phyloP scores from a whole-genome alignment of 2,797 vertebrate genomes.

The Melanotaenia trifasciata region DNA sequence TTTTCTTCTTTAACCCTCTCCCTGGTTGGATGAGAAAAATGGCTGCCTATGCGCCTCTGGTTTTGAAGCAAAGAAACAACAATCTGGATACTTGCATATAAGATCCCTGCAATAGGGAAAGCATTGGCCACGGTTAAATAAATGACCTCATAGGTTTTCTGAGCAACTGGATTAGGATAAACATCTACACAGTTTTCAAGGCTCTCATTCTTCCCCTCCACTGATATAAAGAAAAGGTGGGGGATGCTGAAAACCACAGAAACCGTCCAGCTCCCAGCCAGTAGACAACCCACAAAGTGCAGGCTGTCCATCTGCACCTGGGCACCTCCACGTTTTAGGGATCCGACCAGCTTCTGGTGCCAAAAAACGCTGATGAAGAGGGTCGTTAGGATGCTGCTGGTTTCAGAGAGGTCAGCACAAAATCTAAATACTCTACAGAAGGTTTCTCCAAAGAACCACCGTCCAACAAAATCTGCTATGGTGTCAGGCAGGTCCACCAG shows the following conservation, averaged over 20 bases:
- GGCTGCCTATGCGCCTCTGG: conserved; percentile 64
- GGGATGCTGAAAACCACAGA: conserved; percentile 75
- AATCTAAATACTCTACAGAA: conserved; percentile 79
- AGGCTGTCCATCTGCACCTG: conserved; percentile 78
- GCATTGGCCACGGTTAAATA: conserved; percentile 78
- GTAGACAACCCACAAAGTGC: conserved; percentile 55
- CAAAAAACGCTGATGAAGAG: conserved; percentile 84
- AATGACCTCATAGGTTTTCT: conserved; percentile 66
- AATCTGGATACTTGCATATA: conserved; percentile 75
- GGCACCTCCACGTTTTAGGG: conserved; percentile 75
- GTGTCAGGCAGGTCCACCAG: conserved; percentile 84
- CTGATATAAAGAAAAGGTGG: conserved; percentile 65
- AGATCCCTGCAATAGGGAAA: conserved; percentile 76
- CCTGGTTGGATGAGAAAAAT: conserved; percentile 12
- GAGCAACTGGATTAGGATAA: conserved; percentile 49
- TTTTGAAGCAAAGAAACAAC: conserved; percentile 75
- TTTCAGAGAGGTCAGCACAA: conserved; percentile 80
- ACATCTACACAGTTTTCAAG: conserved; percentile 58
- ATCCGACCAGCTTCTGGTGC: conserved; percentile 86
- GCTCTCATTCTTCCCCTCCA: conserved; percentile 60
- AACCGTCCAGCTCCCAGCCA: conserved; percentile 79
- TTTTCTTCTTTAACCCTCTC: conserved; percentile 13
- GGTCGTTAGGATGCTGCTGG: conserved; percentile 85
- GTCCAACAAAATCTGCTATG: conserved; percentile 66
- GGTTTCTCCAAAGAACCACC: conserved; percentile 76